Evolutionary conservation across 2,113 vertebrate species (phyloP).

Genomic region (Chrysochloris asiatica): DNA sequence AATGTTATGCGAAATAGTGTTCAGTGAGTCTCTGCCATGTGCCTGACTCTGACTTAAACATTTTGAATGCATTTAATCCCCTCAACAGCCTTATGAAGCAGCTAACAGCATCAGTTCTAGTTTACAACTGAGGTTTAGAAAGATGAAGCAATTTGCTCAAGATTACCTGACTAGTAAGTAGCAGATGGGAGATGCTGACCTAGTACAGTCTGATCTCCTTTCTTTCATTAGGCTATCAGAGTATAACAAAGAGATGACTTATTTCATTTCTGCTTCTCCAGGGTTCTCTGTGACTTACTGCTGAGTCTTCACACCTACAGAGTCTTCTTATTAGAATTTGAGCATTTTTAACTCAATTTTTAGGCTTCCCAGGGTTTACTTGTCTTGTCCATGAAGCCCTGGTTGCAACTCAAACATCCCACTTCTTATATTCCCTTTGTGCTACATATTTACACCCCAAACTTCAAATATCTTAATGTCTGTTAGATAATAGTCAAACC

Average conservation of each 20-base stretch:
- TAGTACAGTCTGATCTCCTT: too few relatives aligned
- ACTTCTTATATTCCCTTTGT: neutral
- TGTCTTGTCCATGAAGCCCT: neutral
- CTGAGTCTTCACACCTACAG: constrained; percentile 10
- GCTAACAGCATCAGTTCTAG: neutral
- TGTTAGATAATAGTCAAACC: neutral
- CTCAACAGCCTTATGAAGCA: neutral
- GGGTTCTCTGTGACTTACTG: neutral
- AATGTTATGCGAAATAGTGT: neutral
- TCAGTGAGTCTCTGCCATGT: neutral
- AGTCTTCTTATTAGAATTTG: constrained; percentile 13
- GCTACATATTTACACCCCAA: accelerated
- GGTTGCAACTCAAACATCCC: neutral
- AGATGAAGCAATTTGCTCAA: neutral
- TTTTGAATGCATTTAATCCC: neutral
- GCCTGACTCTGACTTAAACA: neutral
- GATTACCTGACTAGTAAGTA: neutral
- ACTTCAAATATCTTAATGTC: neutral
- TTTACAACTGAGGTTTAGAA: neutral
- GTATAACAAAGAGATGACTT: neutral
- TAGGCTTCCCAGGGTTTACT: neutral
- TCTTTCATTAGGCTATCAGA: neutral
- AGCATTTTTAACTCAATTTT: neutral
- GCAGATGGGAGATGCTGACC: neutral
- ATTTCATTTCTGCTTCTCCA: neutral